Base-by-base conservation (phyloP, 2,113 vertebrate genomes). In the Cathartes aura region DNA sequence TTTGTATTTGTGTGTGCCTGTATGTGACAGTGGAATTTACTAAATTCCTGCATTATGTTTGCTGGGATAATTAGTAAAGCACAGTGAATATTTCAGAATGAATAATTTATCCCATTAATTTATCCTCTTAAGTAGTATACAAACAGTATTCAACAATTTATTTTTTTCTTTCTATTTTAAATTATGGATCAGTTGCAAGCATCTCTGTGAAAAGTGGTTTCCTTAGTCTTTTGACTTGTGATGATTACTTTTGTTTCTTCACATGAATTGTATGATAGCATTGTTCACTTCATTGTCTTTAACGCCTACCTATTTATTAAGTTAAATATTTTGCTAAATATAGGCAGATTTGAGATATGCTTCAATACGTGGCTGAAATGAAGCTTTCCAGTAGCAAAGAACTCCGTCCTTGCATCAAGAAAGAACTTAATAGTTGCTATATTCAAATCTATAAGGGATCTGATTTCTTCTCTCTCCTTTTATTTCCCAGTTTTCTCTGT, bases 51-150 rank as follows among this genome's bases (percentile, higher is more conserved):
- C 27, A 24, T 87, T 87, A 9, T 48, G 32, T 93, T 96, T 91
- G 74, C 87, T 66, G 38, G 58, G 75, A 52, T 82, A 87, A 96
- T 79, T 89, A 95, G 76, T 27, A 73, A 89, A 93, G 34, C 42
- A 36, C 11, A 34, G 32, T 8, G 55, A 90, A 21, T 87, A 64
- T 67, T 92, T 92, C 62, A 60, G 47, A 94, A 70, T 91, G 30
- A 96, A 84, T 92, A 87, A 76, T 76, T 94, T 52, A 73, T 81
- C 36, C 62, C 40, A 79, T 24, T 78, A 56, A 88, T 91, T 92
- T 81, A 83, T 68, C 45, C 67, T 93, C 55, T 81, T 79, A 68
- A 55, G 47, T 63, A 83, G 73, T 73, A 63, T 7, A 48, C 40
- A 82, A 92, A 76, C 34, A 78, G 32, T 20, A 52, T 55, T 83